These are phyloP conservation scores for Hyalella azteca DNA, from an alignment of 2,888 invertebrate species.

Conservation along the genomic window DNA sequence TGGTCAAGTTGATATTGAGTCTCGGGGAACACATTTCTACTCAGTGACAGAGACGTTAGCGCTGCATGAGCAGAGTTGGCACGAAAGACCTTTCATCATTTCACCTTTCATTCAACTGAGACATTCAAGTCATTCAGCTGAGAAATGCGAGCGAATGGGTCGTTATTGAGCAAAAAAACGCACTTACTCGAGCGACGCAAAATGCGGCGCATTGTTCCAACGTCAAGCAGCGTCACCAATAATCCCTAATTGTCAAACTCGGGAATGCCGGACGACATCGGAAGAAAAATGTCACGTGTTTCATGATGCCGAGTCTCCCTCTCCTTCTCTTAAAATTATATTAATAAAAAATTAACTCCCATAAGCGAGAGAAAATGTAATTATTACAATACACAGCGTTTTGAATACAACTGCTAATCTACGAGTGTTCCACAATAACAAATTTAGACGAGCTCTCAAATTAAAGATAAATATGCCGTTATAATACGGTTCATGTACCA, in stretches of 20 bases:
- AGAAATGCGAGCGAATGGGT: conserved; percentile 15
- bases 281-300: neutral
- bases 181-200: neutral
- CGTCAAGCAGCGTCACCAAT: neutral
- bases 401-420: too few species aligned
- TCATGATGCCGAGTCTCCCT: too few species aligned
- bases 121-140: too few species aligned
- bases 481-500: too few species aligned
- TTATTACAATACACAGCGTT: too few species aligned
- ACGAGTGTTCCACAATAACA: too few species aligned
- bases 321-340: too few species aligned
- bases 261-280: neutral
- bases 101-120: neutral
- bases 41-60: neutral
- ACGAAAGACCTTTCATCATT: conserved; percentile 7
- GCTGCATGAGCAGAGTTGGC: neutral
- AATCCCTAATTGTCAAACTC: conserved; percentile 5
- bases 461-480: too few species aligned
- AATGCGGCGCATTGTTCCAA: conserved; percentile 9
- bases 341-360: too few species aligned
- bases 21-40: neutral
- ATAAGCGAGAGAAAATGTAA: too few species aligned
- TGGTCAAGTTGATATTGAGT: neutral
- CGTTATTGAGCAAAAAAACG: neutral
- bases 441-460: too few species aligned